These are phyloP conservation scores for Anas bernieri DNA, from an alignment of 2,797 vertebrate species.

Conservation along the genomic window DNA sequence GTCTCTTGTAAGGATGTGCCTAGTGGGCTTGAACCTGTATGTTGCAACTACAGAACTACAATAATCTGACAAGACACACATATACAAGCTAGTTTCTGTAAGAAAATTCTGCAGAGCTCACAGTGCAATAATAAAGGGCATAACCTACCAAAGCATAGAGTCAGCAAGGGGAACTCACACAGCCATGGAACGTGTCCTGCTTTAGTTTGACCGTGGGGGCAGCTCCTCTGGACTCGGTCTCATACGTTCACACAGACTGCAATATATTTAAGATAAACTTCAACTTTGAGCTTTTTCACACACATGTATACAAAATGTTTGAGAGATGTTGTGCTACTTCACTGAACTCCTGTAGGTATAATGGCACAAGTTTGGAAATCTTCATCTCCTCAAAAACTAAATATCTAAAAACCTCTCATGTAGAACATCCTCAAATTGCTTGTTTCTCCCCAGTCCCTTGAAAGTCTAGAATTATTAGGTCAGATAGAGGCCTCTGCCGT, in stretches of 20 bases:
- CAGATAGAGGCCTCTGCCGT: not conserved
- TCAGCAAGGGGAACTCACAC: not conserved
- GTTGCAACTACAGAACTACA: not conserved
- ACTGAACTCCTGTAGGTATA: not conserved
- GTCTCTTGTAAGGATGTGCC: not conserved
- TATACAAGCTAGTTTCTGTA: too few species aligned
- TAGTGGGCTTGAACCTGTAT: not conserved
- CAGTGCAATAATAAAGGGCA: not conserved
- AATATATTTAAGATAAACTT: not conserved
- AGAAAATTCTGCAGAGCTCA: not conserved
- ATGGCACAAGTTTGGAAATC: not conserved
- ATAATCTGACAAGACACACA: not conserved
- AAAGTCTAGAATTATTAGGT: not conserved
- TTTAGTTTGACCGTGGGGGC: not conserved
- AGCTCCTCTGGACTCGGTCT: not conserved
- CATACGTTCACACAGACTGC: not conserved
- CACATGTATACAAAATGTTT: not conserved
- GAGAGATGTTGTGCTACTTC: not conserved
- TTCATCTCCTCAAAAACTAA: not conserved
- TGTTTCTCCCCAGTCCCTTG: not conserved
- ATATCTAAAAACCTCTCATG: not conserved
- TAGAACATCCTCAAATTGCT: not conserved
- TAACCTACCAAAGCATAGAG: rapidly evolving
- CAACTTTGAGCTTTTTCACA: not conserved
- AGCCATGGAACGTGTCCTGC: not conserved